Evolutionary conservation across 1,140 invertebrate species (phyloP).

Genomic region (Teleopsis dalmanni): DNA sequence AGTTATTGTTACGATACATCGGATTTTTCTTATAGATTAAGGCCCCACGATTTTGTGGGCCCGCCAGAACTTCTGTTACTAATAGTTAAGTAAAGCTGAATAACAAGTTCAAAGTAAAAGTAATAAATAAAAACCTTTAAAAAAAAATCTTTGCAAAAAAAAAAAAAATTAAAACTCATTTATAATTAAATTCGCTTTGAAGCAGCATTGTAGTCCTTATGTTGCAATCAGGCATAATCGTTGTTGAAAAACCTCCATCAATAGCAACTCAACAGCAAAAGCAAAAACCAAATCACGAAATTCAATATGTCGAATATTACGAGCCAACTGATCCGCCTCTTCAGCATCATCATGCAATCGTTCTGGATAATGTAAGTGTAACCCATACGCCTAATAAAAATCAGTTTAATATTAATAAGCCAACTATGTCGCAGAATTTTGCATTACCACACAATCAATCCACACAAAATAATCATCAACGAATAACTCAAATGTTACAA

Average conservation of each 20-base stretch:
- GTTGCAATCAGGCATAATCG: constrained; percentile 18
- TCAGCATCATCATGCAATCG: neutral
- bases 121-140: neutral
- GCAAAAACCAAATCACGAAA: neutral
- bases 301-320: constrained; percentile 9
- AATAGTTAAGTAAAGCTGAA: constrained; percentile 9
- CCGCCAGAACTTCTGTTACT: constrained; percentile 16
- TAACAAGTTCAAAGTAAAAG: neutral
- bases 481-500: constrained; percentile 9
- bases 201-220: constrained; percentile 6
- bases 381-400: constrained; percentile 5
- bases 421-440: constrained; percentile 18
- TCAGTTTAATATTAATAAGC: neutral
- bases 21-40: constrained; percentile 31
- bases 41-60: constrained; percentile 43
- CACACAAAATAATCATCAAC: neutral
- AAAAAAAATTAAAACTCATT: neutral
- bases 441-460: constrained; percentile 3
- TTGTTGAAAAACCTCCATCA: constrained; percentile 16
- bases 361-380: neutral
- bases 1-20: neutral
- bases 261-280: constrained; percentile 6
- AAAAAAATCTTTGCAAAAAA: neutral
- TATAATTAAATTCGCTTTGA: neutral
- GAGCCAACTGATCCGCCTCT: constrained; percentile 6